Conservation (phyloP, 2,888 invertebrate species). For the Epiblema foenella region DNA sequence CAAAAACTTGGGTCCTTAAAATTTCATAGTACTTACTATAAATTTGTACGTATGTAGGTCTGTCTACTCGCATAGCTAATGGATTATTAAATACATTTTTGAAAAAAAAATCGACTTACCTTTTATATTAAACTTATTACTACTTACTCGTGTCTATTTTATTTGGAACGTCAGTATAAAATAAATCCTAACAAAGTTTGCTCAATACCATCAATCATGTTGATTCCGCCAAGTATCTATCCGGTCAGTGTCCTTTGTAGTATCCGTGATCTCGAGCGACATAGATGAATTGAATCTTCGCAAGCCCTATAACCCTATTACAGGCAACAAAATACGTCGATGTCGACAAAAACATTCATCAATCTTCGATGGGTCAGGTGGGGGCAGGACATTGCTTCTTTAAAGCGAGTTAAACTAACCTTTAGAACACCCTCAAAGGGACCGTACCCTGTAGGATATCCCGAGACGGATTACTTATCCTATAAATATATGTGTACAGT, state of each 20-base stretch:
- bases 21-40: too few relatives aligned
- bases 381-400: slow-evolving; percentile 4
- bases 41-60: too few relatives aligned
- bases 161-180: too few relatives aligned
- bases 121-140: too few relatives aligned
- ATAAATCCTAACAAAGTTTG: background rate
- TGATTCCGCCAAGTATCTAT: background rate
- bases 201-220: slow-evolving; percentile 5
- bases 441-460: background rate
- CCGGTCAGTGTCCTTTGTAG: slow-evolving; percentile 31
- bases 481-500: background rate
- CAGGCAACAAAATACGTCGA: slow-evolving; percentile 13
- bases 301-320: slow-evolving; percentile 16
- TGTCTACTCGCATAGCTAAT: too few relatives aligned
- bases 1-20: background rate
- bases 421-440: background rate
- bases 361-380: slow-evolving; percentile 21
- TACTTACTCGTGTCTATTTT: too few relatives aligned
- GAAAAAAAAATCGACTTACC: too few relatives aligned
- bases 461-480: background rate
- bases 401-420: background rate
- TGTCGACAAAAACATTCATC: slow-evolving; percentile 33
- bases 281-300: slow-evolving; percentile 20
- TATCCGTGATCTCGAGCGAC: slow-evolving; percentile 26
- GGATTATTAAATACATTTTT: too few relatives aligned